Conservation (phyloP, 2,113 vertebrate species). For the Pseudorhombus dupliciocellatus region DNA sequence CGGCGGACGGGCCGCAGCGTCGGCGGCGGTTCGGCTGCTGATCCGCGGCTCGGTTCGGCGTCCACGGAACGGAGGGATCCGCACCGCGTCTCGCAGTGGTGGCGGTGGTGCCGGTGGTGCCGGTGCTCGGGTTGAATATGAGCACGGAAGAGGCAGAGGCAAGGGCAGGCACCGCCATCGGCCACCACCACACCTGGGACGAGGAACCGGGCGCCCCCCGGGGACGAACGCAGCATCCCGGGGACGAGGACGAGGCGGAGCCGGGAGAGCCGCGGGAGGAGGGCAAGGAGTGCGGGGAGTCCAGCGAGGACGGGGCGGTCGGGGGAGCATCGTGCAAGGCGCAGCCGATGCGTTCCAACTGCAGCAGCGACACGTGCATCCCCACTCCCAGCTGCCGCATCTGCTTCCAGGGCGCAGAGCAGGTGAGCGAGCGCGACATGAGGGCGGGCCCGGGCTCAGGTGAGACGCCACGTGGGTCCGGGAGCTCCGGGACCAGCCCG, state of each 20-base stretch:
- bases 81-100: constrained; percentile 3
- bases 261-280: constrained; percentile 6
- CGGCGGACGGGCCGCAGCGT: constrained; percentile 31
- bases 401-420: constrained; percentile 93
- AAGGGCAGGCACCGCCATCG: constrained; percentile 50
- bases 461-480: too few relatives aligned
- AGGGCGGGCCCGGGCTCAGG: too few relatives aligned
- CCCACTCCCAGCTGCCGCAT: constrained; percentile 91
- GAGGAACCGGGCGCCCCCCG: constrained; percentile 27
- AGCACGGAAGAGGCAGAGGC: constrained; percentile 68
- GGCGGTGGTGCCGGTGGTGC: too few relatives aligned
- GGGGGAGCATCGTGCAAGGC: constrained; percentile 56
- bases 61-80: neutral
- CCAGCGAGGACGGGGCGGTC: constrained; percentile 53
- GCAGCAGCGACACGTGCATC: constrained; percentile 84
- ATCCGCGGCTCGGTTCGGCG: constrained; percentile 13
- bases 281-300: constrained; percentile 9
- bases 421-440: constrained; percentile 75
- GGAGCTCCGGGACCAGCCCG: too few relatives aligned
- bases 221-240: constrained; percentile 53
- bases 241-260: constrained; percentile 19
- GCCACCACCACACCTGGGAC: constrained; percentile 57
- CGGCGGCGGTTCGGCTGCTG: constrained; percentile 36
- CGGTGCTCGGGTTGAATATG: constrained; percentile 61
- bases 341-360: constrained; percentile 78